Evolutionary conservation across 2,888 invertebrate species (phyloP).

Genomic region (Luperina testacea): DNA sequence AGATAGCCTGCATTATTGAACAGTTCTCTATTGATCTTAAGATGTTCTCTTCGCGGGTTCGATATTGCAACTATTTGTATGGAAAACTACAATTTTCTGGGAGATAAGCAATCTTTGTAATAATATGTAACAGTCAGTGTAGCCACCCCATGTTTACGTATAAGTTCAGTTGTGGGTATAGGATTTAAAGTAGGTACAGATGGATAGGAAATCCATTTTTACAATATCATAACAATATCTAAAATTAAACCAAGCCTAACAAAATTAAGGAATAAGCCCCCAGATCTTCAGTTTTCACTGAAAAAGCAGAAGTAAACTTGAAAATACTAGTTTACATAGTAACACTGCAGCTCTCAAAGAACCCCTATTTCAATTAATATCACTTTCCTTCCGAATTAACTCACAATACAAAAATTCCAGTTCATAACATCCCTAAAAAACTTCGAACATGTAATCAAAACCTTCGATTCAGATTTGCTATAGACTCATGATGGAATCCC

Average conservation of each 20-base stretch:
- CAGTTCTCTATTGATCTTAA: conserved; percentile 17
- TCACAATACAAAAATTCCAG: background rate
- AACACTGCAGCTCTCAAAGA: background rate
- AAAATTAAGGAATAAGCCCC: background rate
- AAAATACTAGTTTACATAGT: background rate
- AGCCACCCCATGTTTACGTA: background rate
- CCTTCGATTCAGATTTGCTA: conserved; percentile 26
- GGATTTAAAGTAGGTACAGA: background rate
- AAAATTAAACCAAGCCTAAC: background rate
- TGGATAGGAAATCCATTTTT: background rate
- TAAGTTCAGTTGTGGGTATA: background rate
- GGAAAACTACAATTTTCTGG: conserved; percentile 31
- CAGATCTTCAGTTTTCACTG: background rate
- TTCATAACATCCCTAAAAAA: conserved; percentile 2
- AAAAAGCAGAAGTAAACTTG: background rate
- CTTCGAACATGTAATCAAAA: conserved; percentile 30
- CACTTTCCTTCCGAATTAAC: background rate
- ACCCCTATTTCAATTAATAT: conserved; percentile 13
- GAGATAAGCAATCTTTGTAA: conserved; percentile 4
- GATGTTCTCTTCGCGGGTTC: background rate
- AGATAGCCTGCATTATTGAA: conserved; percentile 27
- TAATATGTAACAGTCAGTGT: background rate
- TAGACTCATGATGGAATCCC: conserved; percentile 40
- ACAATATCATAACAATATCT: background rate
- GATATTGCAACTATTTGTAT: conserved; percentile 32